phyloP scores from a whole-genome alignment of 2,797 vertebrate genomes.

The Myripristis murdjan region DNA sequence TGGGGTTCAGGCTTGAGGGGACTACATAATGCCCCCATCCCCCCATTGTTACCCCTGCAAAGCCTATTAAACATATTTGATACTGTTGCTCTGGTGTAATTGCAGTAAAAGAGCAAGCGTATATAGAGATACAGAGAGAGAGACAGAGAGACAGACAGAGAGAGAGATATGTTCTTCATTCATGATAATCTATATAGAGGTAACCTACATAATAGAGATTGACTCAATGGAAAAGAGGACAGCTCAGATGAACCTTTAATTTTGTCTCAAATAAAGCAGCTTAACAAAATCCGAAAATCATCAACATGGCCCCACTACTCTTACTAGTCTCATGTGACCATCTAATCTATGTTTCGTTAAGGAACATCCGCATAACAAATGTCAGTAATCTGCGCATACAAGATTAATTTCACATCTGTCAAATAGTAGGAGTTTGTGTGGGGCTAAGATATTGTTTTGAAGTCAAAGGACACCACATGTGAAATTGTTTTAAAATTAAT shows the following conservation, averaged over 20 bases:
- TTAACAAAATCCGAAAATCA: conserved; percentile 73
- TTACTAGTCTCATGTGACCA: conserved; percentile 28
- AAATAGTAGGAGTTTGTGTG: conserved; percentile 31
- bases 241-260: conserved; percentile 65
- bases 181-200: not conserved
- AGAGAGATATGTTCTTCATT: not conserved
- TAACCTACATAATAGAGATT: conserved; percentile 2
- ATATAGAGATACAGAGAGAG: conserved; percentile 10
- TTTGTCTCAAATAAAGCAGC: conserved; percentile 73
- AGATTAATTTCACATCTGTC: conserved; percentile 75
- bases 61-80: conserved; percentile 2
- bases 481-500: conserved; percentile 25
- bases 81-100: not conserved
- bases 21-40: conserved; percentile 35
- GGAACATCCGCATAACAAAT: conserved; percentile 53
- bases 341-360: conserved; percentile 71
- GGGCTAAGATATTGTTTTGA: conserved; percentile 50
- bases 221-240: conserved; percentile 54
- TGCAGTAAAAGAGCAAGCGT: no score
- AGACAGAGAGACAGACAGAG: conserved; percentile 23
- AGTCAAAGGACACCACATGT: conserved; percentile 28
- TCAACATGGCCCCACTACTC: conserved; percentile 57
- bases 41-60: not conserved
- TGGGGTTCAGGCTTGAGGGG: conserved; percentile 13
- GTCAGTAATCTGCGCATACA: conserved; percentile 59